Conservation (phyloP, 2,113 vertebrate genomes). For the Bombycilla garrulus region DNA sequence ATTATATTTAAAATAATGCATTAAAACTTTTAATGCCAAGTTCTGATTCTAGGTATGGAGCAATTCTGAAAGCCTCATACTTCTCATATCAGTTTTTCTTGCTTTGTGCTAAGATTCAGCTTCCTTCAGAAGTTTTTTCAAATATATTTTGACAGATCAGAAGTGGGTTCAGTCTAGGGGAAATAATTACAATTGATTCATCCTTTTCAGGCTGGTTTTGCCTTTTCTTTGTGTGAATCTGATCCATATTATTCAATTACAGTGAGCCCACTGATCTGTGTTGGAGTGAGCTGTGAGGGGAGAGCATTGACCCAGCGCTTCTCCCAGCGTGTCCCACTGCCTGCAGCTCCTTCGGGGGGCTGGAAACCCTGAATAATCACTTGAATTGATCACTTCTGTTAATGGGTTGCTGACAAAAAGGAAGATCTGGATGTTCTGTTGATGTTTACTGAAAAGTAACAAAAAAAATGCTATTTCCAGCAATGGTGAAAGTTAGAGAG, state of each 20-base stretch:
- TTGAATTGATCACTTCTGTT: not conserved
- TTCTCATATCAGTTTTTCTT: not conserved
- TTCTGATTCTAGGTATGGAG: not conserved
- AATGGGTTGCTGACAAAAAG: not conserved
- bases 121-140: not conserved
- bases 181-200: not conserved
- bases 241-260: not conserved
- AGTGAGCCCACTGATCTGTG: not conserved
- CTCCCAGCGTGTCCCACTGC: fast-evolving
- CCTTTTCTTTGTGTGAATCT: not conserved
- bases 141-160: not conserved
- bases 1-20: not conserved
- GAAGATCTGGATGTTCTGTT: not conserved
- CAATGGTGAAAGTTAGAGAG: not conserved
- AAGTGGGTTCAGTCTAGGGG: not conserved
- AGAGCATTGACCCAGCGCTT: fast-evolving
- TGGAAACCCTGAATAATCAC: not conserved
- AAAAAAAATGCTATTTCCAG: not conserved
- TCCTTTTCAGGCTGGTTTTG: not conserved
- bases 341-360: not conserved
- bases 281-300: not conserved
- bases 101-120: not conserved
- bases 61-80: not conserved
- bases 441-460: not conserved
- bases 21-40: not conserved